These are phyloP conservation scores for Corydoras maculifer DNA, from an alignment of 2,113 vertebrate genomes.

Conservation along the genomic window DNA sequence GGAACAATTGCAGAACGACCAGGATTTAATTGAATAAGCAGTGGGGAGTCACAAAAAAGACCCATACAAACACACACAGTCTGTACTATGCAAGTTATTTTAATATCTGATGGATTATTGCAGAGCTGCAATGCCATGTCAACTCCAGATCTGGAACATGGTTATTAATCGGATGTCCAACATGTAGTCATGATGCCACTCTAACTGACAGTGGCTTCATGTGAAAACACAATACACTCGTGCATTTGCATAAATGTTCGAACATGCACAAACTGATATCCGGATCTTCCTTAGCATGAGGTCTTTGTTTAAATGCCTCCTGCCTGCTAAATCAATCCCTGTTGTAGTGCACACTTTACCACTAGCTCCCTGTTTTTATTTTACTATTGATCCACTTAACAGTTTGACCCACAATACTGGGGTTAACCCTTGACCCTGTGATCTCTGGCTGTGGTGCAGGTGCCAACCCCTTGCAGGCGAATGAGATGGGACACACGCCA, in stretches of 20 bases:
- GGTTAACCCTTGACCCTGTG: constrained; percentile 56
- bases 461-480: constrained; percentile 84
- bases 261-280: too few species aligned
- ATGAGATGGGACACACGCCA: constrained; percentile 82
- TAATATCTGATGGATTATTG: too few species aligned
- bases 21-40: constrained; percentile 11
- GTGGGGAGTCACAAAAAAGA: not conserved
- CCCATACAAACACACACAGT: too few species aligned
- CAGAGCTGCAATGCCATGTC: too few species aligned
- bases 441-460: constrained; percentile 66
- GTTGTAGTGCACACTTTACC: not conserved
- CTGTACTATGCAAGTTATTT: too few species aligned
- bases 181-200: too few species aligned
- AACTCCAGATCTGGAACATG: too few species aligned
- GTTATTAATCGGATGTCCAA: too few species aligned
- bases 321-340: constrained; percentile 3
- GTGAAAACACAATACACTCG: too few species aligned
- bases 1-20: not conserved
- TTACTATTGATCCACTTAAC: constrained; percentile 8
- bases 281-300: not conserved
- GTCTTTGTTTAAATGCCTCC: constrained; percentile 8
- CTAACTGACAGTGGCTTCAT: too few species aligned
- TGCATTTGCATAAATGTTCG: too few species aligned
- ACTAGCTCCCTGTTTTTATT: not conserved
- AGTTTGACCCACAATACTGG: constrained; percentile 7